Percentiles rank a stretch among this genome's conserved stretches.
These are phyloP conservation scores for Phocoena sinus DNA, from an alignment of 2,113 vertebrate genomes.

Conservation along the genomic window DNA sequence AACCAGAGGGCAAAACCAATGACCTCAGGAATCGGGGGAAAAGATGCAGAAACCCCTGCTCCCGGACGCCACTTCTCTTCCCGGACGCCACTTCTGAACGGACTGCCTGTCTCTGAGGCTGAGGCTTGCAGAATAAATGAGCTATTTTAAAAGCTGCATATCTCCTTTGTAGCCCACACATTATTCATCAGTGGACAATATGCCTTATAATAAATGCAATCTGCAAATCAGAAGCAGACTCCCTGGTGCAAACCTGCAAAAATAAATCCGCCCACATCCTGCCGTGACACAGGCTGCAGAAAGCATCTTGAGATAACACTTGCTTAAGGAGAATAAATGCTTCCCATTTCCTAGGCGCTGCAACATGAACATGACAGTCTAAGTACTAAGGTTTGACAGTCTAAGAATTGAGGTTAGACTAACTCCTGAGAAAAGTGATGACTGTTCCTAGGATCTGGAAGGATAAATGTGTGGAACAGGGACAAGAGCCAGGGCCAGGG, in stretches of 20 bases:
- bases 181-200: constrained; percentile 49
- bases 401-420: background rate
- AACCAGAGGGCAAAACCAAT: background rate
- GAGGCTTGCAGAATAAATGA: constrained; percentile 24
- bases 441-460: background rate
- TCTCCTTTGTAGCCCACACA: constrained; percentile 39
- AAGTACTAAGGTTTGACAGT: background rate
- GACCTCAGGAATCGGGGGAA: background rate
- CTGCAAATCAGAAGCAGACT: constrained; percentile 55
- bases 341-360: background rate
- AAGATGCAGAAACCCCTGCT: background rate
- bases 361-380: background rate
- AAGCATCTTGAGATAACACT: constrained; percentile 49
- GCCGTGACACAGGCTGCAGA: constrained; percentile 52
- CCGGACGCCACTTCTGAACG: background rate
- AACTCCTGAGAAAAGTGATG: background rate
- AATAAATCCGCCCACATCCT: constrained; percentile 63
- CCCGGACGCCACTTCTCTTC: background rate
- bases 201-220: background rate
- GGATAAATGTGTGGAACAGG: background rate
- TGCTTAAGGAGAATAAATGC: background rate
- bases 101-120: background rate
- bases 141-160: constrained; percentile 51
- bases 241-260: constrained; percentile 59
- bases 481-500: background rate